Evolutionary conservation across 1,140 invertebrate species (phyloP).

Genomic region (Hylaeus anthracinus): DNA sequence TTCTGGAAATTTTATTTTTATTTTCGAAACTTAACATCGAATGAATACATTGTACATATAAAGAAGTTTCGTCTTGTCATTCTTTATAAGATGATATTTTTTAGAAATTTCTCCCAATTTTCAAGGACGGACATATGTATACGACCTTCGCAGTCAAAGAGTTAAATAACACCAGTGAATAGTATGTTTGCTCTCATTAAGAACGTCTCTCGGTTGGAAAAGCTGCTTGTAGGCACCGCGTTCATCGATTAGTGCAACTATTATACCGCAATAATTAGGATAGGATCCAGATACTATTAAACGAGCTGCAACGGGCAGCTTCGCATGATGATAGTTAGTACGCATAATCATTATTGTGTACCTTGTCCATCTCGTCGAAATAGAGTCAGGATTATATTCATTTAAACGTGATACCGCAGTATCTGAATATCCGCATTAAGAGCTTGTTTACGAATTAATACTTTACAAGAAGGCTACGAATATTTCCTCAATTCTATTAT

Average conservation of each 20-base stretch:
- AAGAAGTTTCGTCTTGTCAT: too few species aligned
- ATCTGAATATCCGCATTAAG: background rate
- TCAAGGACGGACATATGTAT: too few species aligned
- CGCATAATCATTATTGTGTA: constrained; percentile 10
- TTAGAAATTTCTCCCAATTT: too few species aligned
- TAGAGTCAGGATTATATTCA: constrained; percentile 16
- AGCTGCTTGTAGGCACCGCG: background rate
- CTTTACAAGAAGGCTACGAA: too few species aligned
- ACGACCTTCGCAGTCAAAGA: too few species aligned
- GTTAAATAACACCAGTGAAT: background rate
- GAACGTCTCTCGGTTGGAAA: background rate
- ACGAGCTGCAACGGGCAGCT: constrained; percentile 10
- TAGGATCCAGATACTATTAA: constrained; percentile 7
- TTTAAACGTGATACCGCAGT: background rate
- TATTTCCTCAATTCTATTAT: too few species aligned
- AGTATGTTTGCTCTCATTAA: background rate
- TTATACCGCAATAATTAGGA: constrained; percentile 11
- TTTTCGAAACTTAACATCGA: too few species aligned
- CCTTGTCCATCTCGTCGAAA: background rate
- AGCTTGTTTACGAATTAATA: too few species aligned
- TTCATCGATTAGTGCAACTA: constrained; percentile 22
- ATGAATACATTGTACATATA: too few species aligned
- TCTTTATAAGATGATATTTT: too few species aligned
- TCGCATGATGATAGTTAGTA: background rate
- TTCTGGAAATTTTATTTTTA: too few species aligned